Base-by-base conservation (phyloP, 2,888 invertebrate genomes). In the Dasysyrphus albostriatus region DNA sequence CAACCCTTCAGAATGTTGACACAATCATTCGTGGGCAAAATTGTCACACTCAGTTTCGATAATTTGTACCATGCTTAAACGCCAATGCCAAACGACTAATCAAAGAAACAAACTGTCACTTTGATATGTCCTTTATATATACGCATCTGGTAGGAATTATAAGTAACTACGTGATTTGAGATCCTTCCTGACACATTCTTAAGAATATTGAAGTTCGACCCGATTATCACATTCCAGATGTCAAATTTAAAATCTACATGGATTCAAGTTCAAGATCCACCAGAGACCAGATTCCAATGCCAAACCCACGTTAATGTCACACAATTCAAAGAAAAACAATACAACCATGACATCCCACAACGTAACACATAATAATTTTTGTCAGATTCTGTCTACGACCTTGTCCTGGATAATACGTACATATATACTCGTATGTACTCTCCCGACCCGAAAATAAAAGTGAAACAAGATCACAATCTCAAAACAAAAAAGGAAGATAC, bases 401-500 rank as follows among this genome's bases (percentile, higher is more conserved):
- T 85, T 85, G 85, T 77, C 77, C 82, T 77, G 82, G n/a, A 81
- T 85, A 49, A 67, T 73, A 65, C 3, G 7, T 29, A n/a, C 1
- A 0, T 0, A 5, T 32, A 7, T 32, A 32, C 32, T 6, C 6
- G 32, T 32, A 32, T 5, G 16, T 58, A 34, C 34, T 77, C 81
- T 49, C 42, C 77, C 73, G 77, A 85, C 67, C 81, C 81, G 69
- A 85, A 85, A 85, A 81, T 70, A 85, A 85, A 82, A 85, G 85
- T 85, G 81, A 85, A 85, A 77, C 77, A 56, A 82, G 81, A 85
- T 85, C 81, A 82, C 73, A 82, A 82, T 85, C 85, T 74, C 63
- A 42, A 56, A 72, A 65, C 24, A 67, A 37, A 24, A 70, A 39
- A 67, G 19, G 56, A 63, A 78, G 32, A 77, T 19, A 51, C 69